phyloP scores from a whole-genome alignment of 1,140 invertebrate species.

The Ceratitis capitata region DNA sequence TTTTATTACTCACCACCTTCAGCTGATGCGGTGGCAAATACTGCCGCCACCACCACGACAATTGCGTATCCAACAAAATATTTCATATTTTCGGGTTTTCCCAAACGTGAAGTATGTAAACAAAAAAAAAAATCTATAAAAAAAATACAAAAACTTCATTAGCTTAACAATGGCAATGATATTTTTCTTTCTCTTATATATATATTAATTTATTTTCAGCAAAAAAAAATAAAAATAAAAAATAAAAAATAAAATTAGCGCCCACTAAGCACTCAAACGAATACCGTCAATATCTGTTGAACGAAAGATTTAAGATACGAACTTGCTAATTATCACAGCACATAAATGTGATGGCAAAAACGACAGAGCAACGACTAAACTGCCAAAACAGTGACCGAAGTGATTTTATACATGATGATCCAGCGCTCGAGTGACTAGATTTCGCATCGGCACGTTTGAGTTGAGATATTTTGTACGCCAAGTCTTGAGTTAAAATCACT shows the following conservation, averaged over 20 bases:
- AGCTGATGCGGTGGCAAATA: constrained; percentile 38
- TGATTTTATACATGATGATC: neutral
- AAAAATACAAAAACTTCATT: constrained; percentile 30
- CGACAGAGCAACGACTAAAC: constrained; percentile 15
- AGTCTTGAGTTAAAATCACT: neutral
- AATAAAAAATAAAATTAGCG: too few species aligned
- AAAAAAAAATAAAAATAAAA: too few species aligned
- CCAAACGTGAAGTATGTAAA: neutral
- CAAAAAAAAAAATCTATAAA: constrained; percentile 20
- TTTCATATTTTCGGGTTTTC: constrained; percentile 42
- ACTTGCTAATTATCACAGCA: constrained; percentile 30
- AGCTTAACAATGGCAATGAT: neutral
- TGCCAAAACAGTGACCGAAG: neutral
- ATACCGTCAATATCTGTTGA: neutral
- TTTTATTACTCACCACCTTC: constrained; percentile 38
- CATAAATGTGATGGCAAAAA: neutral
- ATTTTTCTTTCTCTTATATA: neutral
- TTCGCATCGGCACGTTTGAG: neutral
- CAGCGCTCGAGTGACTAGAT: neutral
- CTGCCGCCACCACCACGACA: constrained; percentile 37
- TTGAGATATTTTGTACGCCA: neutral
- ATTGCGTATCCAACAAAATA: constrained; percentile 33
- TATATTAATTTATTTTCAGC: neutral
- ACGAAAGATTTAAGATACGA: constrained; percentile 42
- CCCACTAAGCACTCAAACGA: neutral